Evolutionary conservation across 2,797 vertebrate genomes (phyloP), one percentile per base, ranked within the genome.

Genomic region (Hirundo rustica): DNA sequence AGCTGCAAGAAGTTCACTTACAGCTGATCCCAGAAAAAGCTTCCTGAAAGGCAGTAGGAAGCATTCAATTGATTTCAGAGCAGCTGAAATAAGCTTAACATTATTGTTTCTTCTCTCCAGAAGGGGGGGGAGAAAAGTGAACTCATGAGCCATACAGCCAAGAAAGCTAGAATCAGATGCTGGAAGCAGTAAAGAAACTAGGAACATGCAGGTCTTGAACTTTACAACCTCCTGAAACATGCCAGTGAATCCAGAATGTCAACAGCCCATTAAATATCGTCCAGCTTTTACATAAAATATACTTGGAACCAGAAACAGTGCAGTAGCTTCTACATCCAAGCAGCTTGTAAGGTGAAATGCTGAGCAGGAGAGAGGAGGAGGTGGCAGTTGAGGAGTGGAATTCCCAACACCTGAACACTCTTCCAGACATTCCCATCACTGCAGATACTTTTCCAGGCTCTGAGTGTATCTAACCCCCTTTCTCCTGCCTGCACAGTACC

Each of bases 21-120:
- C 34, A 92, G 57, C 32, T 73, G 45, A 89, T 60, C 57, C n/a
- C 72, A 89, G 87, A 53, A 82, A 89, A 82, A 72, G 48, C 80
- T 93, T 94, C 92, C 84, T 82, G 81, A 93, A 91, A 88, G 68
- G 71, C 68, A 65, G 34, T 4, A 88, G 78, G 93, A 96, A 94
- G 78, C 53, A 80, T 85, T 92, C 53, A 74, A 71, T 67, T 89
- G 72, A 91, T 95, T 92, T 88, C 65, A 93, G 68, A 85, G 45
- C 42, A 91, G 55, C 38, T 65, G 71, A 95, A 93, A 83, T 30
- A 82, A 91, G 60, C 34, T 50, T 87, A 61, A 54, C 29, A 76
- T 67, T 38, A 92, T 25, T 87, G 29, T 71, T 87, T 77, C 34
- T 76, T 85, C n/a, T 34, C 17, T n/a, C 26, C 8, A 18, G 16